These are phyloP conservation scores for Lepus europaeus DNA, from an alignment of 2,113 vertebrate genomes.

Conservation along the genomic window DNA sequence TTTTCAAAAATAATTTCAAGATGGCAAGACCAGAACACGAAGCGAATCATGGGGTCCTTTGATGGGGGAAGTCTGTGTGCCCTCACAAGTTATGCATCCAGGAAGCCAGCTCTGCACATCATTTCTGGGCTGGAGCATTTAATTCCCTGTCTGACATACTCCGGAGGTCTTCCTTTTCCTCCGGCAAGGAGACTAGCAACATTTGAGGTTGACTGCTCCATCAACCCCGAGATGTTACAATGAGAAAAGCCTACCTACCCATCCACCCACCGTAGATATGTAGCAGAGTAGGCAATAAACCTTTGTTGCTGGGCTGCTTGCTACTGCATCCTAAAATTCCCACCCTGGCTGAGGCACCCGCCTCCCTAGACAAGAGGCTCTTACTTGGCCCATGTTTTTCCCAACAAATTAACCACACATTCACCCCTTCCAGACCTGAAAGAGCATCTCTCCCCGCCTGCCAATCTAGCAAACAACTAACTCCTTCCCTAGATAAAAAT, in stretches of 20 bases:
- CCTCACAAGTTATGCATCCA: neutral
- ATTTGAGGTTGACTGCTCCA: neutral
- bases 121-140: neutral
- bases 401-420: no score
- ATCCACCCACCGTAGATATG: neutral
- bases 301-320: slow-evolving; percentile 22
- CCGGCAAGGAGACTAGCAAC: neutral
- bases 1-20: slow-evolving; percentile 20
- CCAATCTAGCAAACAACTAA: neutral
- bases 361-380: neutral
- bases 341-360: neutral
- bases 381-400: neutral
- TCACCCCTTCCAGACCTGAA: neutral
- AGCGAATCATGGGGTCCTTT: neutral
- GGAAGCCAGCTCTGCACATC: neutral
- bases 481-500: neutral
- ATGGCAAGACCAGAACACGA: neutral
- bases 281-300: neutral
- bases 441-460: neutral
- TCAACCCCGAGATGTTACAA: neutral
- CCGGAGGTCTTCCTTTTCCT: neutral
- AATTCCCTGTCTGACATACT: neutral
- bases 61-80: neutral
- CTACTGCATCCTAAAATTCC: neutral
- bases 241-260: neutral